Evolutionary conservation across 2,797 vertebrate genomes (phyloP), one percentile per base, ranked within the genome.

Genomic region (Acrocephalus scirpaceus): DNA sequence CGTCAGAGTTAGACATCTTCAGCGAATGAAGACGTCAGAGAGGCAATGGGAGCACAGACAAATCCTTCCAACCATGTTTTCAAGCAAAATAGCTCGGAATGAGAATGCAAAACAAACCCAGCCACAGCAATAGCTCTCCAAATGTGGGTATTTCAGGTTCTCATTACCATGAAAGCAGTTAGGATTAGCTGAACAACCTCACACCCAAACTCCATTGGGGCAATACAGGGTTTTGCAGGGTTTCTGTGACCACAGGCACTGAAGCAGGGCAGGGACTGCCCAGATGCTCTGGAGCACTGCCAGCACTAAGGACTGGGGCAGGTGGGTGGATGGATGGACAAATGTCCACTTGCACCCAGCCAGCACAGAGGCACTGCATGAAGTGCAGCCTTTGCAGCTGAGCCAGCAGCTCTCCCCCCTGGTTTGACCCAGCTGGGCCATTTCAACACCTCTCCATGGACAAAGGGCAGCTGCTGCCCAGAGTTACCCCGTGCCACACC

Each of bases 31-130:
- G 83, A 81, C 8, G 29, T 45, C 48, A 26, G 32, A n/a, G 7
- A 45, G 83, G 25, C 57, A 26, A 60, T 0, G 16, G 45, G 44
- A 85, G 67, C 40, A 38, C 74, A n/a, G 13, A 38, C 23, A 60
- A 72, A 86, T 38, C 69, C 56, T 77, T 82, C 86, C 58, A 72
- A 81, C n/a, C 53, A 40, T 14, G 44, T 86, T 95, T 96, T 67
- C 72, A 89, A 83, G 84, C 36, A 92, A 92, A 96, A 90, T 2
- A 61, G 20, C 17, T 82, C 30, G 57, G 19, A 77, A 92, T 14
- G 73, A 48, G 36, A 72, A 66, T 83, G 79, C 83, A 81, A 78
- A 86, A 44, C 29, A 53, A 79, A 81, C 53, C 47, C 53, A 67
- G 53, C 36, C 19, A 60, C 27, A 51, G 10, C 71, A 51, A 32